Percentiles rank a stretch among this genome's conserved stretches.
Evolutionary conservation across 2,888 invertebrate genomes (phyloP).

Genomic region (Serrognathus titanus): DNA sequence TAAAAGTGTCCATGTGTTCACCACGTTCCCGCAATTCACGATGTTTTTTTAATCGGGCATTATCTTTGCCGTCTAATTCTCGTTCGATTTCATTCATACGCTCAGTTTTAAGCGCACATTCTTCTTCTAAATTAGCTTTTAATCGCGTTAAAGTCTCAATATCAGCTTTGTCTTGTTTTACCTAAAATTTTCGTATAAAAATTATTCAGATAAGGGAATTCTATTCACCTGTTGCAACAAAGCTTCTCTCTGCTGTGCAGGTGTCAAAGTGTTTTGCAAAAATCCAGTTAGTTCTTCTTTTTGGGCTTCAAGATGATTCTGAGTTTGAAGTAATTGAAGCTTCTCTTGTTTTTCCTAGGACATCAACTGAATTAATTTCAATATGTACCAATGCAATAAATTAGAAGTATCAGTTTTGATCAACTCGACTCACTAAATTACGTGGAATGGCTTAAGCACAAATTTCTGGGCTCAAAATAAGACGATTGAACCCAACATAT

Average conservation of each 20-base stretch:
- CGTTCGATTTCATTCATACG: slow-evolving; percentile 26
- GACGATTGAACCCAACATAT: too few species aligned
- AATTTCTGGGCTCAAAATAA: too few species aligned
- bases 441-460: too few species aligned
- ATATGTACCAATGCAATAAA: too few species aligned
- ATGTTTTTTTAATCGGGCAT: slow-evolving; percentile 31
- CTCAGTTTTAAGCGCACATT: slow-evolving; percentile 24
- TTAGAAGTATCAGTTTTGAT: too few species aligned
- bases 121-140: slow-evolving; percentile 27
- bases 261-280: slow-evolving; percentile 31
- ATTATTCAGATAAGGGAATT: neutral
- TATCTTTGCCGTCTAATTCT: slow-evolving; percentile 33
- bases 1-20: slow-evolving; percentile 27
- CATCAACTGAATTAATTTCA: neutral
- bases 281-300: slow-evolving; percentile 27
- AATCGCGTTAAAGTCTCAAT: slow-evolving; percentile 32
- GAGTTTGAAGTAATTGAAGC: slow-evolving; percentile 26
- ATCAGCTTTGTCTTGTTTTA: slow-evolving; percentile 33
- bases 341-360: slow-evolving; percentile 29
- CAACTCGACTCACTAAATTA: too few species aligned
- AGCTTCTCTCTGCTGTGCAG: slow-evolving; percentile 33
- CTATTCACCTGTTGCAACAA: slow-evolving; percentile 30
- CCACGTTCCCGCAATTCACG: slow-evolving; percentile 31
- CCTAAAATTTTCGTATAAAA: slow-evolving; percentile 16
- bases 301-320: slow-evolving; percentile 25